These are phyloP conservation scores for Nasonovia ribisnigri DNA, from an alignment of 2,888 invertebrate genomes.

Conservation along the genomic window DNA sequence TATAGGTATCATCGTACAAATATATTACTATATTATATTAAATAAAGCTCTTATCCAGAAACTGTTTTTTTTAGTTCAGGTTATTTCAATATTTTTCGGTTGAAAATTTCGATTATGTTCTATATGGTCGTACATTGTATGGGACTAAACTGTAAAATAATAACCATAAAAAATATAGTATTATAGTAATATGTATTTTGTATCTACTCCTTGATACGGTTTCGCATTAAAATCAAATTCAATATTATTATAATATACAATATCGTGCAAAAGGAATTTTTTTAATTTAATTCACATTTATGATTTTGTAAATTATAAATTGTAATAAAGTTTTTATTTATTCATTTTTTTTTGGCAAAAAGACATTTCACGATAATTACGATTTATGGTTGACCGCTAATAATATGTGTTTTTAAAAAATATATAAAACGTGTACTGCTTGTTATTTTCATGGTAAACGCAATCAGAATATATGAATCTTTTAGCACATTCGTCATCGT, in stretches of 20 bases:
- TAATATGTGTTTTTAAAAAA: conserved; percentile 37
- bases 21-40: neutral
- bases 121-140: neutral
- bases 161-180: neutral
- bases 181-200: neutral
- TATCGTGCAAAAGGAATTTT: neutral
- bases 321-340: neutral
- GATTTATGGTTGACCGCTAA: conserved; percentile 41
- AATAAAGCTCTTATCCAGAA: no score
- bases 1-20: neutral
- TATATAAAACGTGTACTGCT: conserved; percentile 26
- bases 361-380: conserved; percentile 26
- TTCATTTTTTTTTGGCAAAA: conserved; percentile 33
- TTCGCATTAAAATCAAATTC: neutral
- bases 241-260: neutral
- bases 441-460: conserved; percentile 38
- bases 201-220: neutral
- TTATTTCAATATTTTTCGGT: neutral
- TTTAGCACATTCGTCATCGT: conserved; percentile 36
- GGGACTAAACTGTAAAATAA: neutral
- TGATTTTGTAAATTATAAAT: neutral
- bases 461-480: conserved; percentile 35
- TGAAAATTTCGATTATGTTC: neutral
- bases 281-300: neutral
- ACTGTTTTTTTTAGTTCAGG: neutral